Evolutionary conservation across 2,113 vertebrate genomes (phyloP).

Genomic region (Clarias macrocephalus): DNA sequence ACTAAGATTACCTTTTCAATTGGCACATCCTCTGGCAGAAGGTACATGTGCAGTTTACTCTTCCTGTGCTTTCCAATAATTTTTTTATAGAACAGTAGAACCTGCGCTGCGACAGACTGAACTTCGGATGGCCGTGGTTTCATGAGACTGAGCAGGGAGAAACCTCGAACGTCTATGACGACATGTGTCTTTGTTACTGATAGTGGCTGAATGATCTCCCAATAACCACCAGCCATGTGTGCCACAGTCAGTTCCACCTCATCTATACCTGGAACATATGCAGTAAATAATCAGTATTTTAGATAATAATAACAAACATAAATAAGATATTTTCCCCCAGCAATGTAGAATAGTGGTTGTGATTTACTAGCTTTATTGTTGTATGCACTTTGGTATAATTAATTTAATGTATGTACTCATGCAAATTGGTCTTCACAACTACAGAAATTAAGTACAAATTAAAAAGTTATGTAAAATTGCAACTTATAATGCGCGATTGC

Average conservation of each 20-base stretch:
- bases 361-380: no score
- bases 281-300: not conserved
- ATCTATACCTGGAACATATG: constrained; percentile 21
- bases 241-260: constrained; percentile 40
- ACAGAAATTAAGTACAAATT: no score
- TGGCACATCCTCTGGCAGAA: constrained; percentile 12
- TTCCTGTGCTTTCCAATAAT: not conserved
- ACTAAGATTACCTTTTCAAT: not conserved
- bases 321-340: no score
- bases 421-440: no score
- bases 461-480: no score
- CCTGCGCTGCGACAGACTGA: constrained; percentile 18
- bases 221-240: constrained; percentile 36
- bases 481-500: no score
- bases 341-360: no score
- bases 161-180: constrained; percentile 11
- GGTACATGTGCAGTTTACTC: constrained; percentile 26
- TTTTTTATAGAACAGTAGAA: constrained; percentile 34
- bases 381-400: no score
- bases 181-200: constrained; percentile 38
- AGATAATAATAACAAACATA: no score
- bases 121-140: not conserved
- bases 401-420: no score
- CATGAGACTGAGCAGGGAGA: constrained; percentile 32
- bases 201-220: constrained; percentile 32